A percentile compares a stretch with the other conserved stretches of the same genome.
These are phyloP conservation scores for Phyllotis vaccarum DNA, from an alignment of 2,797 vertebrate genomes.

Conservation along the genomic window DNA sequence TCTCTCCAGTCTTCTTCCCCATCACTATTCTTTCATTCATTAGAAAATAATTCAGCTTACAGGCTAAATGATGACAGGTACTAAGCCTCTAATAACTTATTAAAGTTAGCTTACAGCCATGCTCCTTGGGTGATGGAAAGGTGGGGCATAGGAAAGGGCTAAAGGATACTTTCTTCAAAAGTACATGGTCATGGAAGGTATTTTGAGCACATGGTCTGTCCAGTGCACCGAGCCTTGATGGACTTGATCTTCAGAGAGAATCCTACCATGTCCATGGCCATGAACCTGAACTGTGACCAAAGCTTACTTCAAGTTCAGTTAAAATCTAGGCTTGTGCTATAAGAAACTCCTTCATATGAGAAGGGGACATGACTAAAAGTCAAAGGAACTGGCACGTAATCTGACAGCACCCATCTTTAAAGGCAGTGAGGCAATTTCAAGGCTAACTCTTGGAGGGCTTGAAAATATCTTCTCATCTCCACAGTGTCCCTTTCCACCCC, in stretches of 20 bases:
- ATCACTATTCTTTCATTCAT: neutral
- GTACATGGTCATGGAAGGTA: neutral
- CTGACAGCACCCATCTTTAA: neutral
- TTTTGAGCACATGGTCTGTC: too few relatives aligned
- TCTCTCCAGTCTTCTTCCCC: neutral
- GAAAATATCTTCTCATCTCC: neutral
- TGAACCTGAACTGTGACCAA: neutral
- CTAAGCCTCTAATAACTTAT: neutral
- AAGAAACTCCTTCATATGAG: neutral
- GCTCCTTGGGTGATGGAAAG: neutral
- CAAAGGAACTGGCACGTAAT: neutral
- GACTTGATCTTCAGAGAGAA: neutral
- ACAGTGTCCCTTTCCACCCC: neutral
- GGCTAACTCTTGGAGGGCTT: neutral
- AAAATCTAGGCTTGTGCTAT: neutral
- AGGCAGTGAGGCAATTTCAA: neutral
- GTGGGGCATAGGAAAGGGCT: neutral
- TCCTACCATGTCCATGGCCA: neutral
- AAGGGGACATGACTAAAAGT: neutral
- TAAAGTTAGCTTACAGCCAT: neutral
- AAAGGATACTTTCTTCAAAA: neutral
- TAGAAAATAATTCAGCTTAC: slow-evolving; percentile 2
- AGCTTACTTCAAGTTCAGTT: neutral
- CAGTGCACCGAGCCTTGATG: neutral
- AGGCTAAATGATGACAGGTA: neutral